These are phyloP conservation scores for Hypocryptadius cinnamomeus DNA, from an alignment of 2,113 vertebrate genomes.

Conservation along the genomic window DNA sequence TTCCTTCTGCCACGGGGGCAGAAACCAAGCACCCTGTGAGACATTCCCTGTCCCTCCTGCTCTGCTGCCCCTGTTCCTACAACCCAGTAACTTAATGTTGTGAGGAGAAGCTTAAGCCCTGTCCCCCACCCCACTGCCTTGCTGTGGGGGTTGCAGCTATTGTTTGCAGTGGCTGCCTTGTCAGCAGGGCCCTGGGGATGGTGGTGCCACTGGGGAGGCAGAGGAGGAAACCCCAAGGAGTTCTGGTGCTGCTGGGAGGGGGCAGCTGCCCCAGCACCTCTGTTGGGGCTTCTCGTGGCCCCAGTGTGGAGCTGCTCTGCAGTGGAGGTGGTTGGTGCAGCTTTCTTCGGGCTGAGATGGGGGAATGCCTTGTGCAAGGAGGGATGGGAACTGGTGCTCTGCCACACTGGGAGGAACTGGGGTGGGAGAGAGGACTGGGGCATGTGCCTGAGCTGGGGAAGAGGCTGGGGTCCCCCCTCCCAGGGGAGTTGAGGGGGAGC, in stretches of 20 bases:
- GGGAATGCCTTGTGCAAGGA: background rate
- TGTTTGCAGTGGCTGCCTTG: background rate
- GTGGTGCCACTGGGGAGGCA: background rate
- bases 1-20: background rate
- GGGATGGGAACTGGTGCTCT: background rate
- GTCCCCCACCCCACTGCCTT: background rate
- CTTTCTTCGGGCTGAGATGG: background rate
- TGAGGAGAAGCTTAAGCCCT: background rate
- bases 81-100: background rate
- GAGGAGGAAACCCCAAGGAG: background rate
- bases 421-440: background rate
- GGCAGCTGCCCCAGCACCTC: background rate
- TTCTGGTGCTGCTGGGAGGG: background rate
- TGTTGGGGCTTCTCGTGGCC: rapidly evolving
- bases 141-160: background rate
- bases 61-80: background rate
- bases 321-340: rapidly evolving
- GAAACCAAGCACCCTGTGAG: background rate
- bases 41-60: background rate
- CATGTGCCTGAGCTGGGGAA: background rate
- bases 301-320: background rate
- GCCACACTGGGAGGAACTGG: background rate
- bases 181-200: background rate
- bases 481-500: no score
- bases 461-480: background rate